Evolutionary conservation across 2,888 invertebrate genomes (phyloP), one percentile per base, ranked within the genome.

Genomic region (Drosophila nr. perissopoda): DNA sequence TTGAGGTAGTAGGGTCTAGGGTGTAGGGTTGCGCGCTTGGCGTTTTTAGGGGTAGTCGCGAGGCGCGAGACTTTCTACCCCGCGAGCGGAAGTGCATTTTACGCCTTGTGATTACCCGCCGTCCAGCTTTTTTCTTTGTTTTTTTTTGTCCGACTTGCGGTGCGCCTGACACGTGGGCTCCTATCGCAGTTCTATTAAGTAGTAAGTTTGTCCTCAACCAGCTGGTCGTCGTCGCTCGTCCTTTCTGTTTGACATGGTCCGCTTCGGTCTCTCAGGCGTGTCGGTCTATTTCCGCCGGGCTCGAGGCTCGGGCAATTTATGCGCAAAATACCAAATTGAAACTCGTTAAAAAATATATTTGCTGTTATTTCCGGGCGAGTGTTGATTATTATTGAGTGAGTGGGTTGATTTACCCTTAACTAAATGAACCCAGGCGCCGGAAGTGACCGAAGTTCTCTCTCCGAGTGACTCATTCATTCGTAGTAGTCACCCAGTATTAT

Each of bases 251-350:
- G 21, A 29, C 57, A 29, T 42, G 42, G 57, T 79, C 86, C 76
- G 77, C 67, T 83, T 79, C 72, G 67, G 73, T 62, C 84, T 78
- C 78, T 86, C 90, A 90, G 91, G 83, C 90, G 90, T 90, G 91
- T 91, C 90, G 79, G 89, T 69, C 81, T 83, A 90, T 82, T 91
- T 90, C 91, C 91, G 56, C n/a, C 27, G n/a, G n/a, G n/a, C 91
- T 57, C 40, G 29, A 2, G 16, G 21, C 57, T 33, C 56, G 48
- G 65, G 53, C 84, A 83, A 86, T 83, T 83, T 86, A 86, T 80
- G 86, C 82, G 57, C 42, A 66, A 64, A 72, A 56, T 56, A 62
- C 73, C 63, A 66, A 88, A 74, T 84, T 70, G 73, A 76, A 82
- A 74, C 81, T 79, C 74, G 79, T 81, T 83, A 64, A 68, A 72